phyloP scores from a whole-genome alignment of 2,797 vertebrate genomes.

The Rhinophrynus dorsalis region DNA sequence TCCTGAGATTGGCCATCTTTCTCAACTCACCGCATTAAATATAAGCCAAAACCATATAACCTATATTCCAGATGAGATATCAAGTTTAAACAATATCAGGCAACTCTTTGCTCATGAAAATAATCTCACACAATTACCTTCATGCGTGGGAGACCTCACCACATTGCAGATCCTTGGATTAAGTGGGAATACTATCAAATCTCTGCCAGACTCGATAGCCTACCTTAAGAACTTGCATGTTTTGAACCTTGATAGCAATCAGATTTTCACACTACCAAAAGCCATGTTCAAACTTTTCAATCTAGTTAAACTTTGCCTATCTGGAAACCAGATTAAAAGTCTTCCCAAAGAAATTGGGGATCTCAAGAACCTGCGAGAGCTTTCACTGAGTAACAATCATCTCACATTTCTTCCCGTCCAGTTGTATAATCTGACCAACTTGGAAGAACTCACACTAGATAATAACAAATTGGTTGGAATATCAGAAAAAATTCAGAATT shows the following conservation, averaged over 20 bases:
- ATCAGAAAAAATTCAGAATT: conserved; percentile 60
- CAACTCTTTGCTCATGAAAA: conserved; percentile 57
- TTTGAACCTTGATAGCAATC: conserved; percentile 54
- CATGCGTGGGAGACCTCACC: conserved; percentile 52
- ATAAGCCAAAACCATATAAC: conserved; percentile 55
- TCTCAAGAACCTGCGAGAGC: conserved; percentile 52
- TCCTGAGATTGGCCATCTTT: conserved; percentile 56
- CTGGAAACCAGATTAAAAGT: conserved; percentile 60
- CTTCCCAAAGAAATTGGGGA: conserved; percentile 62
- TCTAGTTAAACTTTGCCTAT: conserved; percentile 54
- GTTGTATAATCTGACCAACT: conserved; percentile 57
- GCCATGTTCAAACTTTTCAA: conserved; percentile 58
- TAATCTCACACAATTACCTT: conserved; percentile 55
- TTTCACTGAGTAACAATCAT: conserved; percentile 61
- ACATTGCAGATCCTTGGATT: conserved; percentile 59
- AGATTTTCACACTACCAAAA: conserved; percentile 59
- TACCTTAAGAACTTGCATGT: conserved; percentile 54
- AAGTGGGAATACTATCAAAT: conserved; percentile 55
- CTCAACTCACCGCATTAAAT: conserved; percentile 57
- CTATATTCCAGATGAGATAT: conserved; percentile 52
- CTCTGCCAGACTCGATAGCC: conserved; percentile 48
- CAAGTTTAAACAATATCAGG: conserved; percentile 49
- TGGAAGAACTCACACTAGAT: conserved; percentile 58
- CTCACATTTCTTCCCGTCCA: conserved; percentile 61
- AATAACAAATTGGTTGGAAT: conserved; percentile 60